A percentile compares a stretch with the other conserved stretches of the same genome.
Evolutionary conservation across 2,888 invertebrate genomes (phyloP).

Genomic region (Frankliniella fusca): DNA sequence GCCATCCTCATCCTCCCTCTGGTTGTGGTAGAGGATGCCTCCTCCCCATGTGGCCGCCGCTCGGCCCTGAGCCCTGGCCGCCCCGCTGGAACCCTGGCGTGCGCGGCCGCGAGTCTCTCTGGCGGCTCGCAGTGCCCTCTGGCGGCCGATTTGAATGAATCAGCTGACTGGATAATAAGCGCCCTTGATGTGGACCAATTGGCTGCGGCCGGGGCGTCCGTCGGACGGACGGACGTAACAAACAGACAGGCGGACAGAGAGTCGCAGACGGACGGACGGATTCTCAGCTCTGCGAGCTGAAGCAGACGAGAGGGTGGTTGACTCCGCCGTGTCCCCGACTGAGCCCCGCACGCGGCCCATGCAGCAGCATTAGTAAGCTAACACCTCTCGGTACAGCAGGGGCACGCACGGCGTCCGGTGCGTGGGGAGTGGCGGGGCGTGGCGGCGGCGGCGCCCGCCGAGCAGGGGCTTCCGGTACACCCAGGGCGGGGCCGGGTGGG

Average conservation of each 20-base stretch:
- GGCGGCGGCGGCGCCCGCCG: not conserved
- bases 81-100: no score
- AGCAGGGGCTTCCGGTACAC: slow-evolving; percentile 5
- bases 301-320: not conserved
- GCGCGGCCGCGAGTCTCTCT: not conserved
- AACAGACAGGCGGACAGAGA: not conserved
- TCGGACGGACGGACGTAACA: not conserved
- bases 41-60: no score
- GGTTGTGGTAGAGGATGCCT: no score
- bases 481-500: not conserved
- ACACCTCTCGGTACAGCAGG: not conserved
- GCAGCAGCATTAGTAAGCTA: not conserved
- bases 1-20: no score
- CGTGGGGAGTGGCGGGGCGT: not conserved
- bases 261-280: not conserved
- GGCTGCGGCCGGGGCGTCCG: not conserved
- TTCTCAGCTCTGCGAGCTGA: not conserved
- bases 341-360: not conserved
- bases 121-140: not conserved
- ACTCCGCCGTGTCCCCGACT: not conserved
- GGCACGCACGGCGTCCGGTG: not conserved
- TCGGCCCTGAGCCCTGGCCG: no score
- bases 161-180: slow-evolving; percentile 24
- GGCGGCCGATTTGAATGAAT: slow-evolving; percentile 5
- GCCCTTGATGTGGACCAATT: slow-evolving; percentile 10